Base-by-base conservation (phyloP, 2,797 vertebrate species). In the Poecilia picta region DNA sequence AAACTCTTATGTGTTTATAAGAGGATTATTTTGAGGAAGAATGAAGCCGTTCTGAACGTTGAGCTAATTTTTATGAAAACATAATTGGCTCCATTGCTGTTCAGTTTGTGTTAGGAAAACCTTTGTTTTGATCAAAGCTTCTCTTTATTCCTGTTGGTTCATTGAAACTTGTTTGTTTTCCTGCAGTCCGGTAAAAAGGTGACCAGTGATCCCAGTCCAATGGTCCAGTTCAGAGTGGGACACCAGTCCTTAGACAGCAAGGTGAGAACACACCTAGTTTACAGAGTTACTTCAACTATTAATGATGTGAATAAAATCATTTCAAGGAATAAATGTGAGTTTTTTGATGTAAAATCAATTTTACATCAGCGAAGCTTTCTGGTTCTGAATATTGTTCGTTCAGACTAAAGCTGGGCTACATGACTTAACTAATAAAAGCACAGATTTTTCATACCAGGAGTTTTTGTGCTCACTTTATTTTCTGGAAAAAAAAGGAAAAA, bases 181-280 rank as follows among this genome's bases (percentile, higher is more conserved):
- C 85, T 93, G 28, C 93, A 99, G 98, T 97, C 97, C 8, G 97
- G 96, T 82, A 99, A 98, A 94, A 99, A 98, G 87, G 95, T 98
- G 84, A 97, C 95, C 94, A 98, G 97, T 83, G 97, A 96, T 72
- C 98, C 98, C 74, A 98, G 95, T 86, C 98, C 98, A 0, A 95
- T 96, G 15, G 98, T 99, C 89, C 95, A 97, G 89, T 97, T 99
- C 92, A 97, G 91, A 15, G 95, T 99, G 59, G 98, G 98, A 83
- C 97, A 98, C 93, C 97, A 94, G 74, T 96, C 95, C 2, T 95
- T 90, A 2, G 96, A 98, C 43, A 99, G 98, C 93, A 99, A 99
- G 97, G 98, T 99, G 89, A 96, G 96, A 43, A 18, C 28, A 8
- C 2, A 13, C 20, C 46, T 39, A 1, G 25, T 46, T 3, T 6